Base-by-base conservation (phyloP, 2,113 vertebrate species). In the Apteryx mantelli region DNA sequence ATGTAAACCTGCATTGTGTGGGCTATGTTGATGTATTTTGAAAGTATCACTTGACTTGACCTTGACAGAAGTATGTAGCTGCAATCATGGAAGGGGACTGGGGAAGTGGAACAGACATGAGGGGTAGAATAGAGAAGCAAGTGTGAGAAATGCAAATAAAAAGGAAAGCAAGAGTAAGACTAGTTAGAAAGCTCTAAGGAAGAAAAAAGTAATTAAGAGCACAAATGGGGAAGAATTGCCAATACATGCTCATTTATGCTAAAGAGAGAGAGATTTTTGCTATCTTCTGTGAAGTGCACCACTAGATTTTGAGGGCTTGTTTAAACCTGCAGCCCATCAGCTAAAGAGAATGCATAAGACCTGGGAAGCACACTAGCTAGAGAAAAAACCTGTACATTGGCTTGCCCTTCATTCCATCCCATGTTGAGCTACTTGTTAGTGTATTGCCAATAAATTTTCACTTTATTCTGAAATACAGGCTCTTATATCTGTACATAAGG, bases 11-110 rank as follows among this genome's bases (percentile, higher is more conserved):
- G 2, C 42, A 9, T 16, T 65, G 14, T 81, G 22, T 81, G 53
- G 50, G 30, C 30, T 13, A 13, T 0, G 0, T 16, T 12, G 40
- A 42, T 4, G 3, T 38, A 3, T 0, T 44, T 8, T 34, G n/a
- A 5, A 74, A 52, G 22, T 25, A 6, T 34, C 25, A n/a, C 55
- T 56, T 56, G 28, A n/a, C 28, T 56, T 56, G 20, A 30, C 55
- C 55, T 56, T 46, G 28, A 69, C 17, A 44, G 46, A 68, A 28
- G 6, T 19, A 28, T 2, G 5, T 36, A 86, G 19, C 19, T 81
- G 56, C 12, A 24, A 38, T 46, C 30, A 53, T 64, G 77, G 9
- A 17, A 69, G 70, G 34, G 44, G 7, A 22, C 7, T 32, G 42
- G 13, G 38, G 17, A 82, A 75, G 24, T 8, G 46, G 52, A 60